These are phyloP conservation scores for Pasiphila rectangulata DNA, from an alignment of 2,888 invertebrate species.

Conservation along the genomic window DNA sequence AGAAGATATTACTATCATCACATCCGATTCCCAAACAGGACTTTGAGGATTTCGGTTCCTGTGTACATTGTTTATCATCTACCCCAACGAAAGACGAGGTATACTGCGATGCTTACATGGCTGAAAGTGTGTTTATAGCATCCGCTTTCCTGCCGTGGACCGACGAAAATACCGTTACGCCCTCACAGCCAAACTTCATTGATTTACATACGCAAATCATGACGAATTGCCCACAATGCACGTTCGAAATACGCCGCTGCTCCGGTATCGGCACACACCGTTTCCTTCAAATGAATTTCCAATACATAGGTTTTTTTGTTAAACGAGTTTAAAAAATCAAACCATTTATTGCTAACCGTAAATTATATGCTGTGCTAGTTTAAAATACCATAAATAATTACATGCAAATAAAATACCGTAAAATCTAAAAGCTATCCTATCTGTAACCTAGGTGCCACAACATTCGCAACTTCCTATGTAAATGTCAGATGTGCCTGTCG, in stretches of 20 bases:
- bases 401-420: conserved; percentile 23
- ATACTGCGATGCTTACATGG: conserved; percentile 50
- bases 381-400: no score
- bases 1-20: conserved; percentile 22
- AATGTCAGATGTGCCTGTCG: conserved; percentile 30
- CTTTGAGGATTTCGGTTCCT: conserved; percentile 7
- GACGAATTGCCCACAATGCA: conserved; percentile 75
- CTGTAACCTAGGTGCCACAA: conserved; percentile 19
- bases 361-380: no score
- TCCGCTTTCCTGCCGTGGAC: conserved; percentile 75
- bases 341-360: no score
- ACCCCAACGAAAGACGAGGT: conserved; percentile 47
- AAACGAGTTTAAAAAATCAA: no score
- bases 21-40: conserved; percentile 19
- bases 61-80: conserved; percentile 37
- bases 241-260: conserved; percentile 60
- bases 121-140: conserved; percentile 79
- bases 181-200: conserved; percentile 72
- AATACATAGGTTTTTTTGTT: conserved; percentile 12
- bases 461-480: conserved; percentile 29
- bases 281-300: conserved; percentile 5
- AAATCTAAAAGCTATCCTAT: conserved; percentile 24
- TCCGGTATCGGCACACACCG: conserved; percentile 41
- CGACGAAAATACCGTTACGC: conserved; percentile 78
- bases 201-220: conserved; percentile 80